These are phyloP conservation scores for Choreutis nemorana DNA, from an alignment of 2,888 invertebrate species.

Conservation along the genomic window DNA sequence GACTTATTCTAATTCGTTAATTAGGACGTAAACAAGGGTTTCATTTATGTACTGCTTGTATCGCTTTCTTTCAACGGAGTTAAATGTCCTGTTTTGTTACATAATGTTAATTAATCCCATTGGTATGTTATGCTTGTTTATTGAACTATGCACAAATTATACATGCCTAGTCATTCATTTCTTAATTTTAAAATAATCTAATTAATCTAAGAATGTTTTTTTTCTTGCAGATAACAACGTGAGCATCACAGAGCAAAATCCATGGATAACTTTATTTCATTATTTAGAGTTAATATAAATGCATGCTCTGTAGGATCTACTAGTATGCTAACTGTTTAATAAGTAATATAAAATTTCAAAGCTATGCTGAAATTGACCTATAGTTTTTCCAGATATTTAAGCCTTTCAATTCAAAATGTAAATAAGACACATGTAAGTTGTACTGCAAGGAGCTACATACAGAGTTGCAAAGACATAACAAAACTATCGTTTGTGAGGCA, in stretches of 20 bases:
- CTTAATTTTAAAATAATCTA: not conserved
- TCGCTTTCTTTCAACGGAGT: no score
- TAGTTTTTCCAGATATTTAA: constrained; percentile 55
- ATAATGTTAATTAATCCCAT: no score
- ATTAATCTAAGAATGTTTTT: constrained; percentile 9
- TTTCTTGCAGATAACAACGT: constrained; percentile 38
- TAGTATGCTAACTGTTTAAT: not conserved
- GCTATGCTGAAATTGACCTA: constrained; percentile 58
- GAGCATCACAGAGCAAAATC: constrained; percentile 40
- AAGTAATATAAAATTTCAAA: constrained; percentile 20
- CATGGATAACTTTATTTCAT: constrained; percentile 25
- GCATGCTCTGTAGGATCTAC: constrained; percentile 18
- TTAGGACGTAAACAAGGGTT: no score
- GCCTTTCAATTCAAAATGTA: constrained; percentile 28
- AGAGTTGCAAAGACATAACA: no score
- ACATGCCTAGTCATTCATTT: no score
- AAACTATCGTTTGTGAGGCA: no score
- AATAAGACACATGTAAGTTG: constrained; percentile 29
- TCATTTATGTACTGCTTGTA: not conserved
- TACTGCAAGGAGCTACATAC: constrained; percentile 31
- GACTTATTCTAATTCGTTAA: no score
- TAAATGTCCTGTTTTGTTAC: no score
- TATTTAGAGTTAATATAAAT: constrained; percentile 14
- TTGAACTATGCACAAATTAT: no score
- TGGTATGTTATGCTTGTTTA: no score